Conservation (phyloP, 2,888 invertebrate genomes). For the Erebia aethiops region DNA sequence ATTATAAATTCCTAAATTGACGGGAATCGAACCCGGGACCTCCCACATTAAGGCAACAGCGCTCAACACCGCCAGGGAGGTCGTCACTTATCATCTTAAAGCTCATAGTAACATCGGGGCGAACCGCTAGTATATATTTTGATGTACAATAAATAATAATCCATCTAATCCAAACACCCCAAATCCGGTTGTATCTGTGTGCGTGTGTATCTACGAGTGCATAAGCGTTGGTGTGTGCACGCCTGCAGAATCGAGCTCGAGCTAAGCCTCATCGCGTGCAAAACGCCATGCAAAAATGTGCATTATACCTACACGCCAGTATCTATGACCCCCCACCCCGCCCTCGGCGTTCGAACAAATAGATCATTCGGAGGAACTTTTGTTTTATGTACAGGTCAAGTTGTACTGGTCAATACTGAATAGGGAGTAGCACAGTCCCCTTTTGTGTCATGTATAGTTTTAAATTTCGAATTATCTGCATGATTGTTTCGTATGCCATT, state of each 20-base stretch:
- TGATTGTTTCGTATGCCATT: conserved; percentile 39
- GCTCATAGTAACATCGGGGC: neutral
- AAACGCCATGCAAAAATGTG: conserved; percentile 79
- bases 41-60: no score
- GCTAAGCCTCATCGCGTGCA: conserved; percentile 69
- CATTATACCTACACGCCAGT: conserved; percentile 66
- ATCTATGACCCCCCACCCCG: conserved; percentile 61
- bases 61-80: no score
- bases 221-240: conserved; percentile 50
- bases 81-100: no score
- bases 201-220: conserved; percentile 36
- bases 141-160: neutral
- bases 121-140: neutral
- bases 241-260: conserved; percentile 69
- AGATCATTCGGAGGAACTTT: conserved; percentile 52
- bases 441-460: conserved; percentile 65
- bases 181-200: conserved; percentile 7
- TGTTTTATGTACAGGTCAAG: conserved; percentile 60
- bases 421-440: conserved; percentile 59
- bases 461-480: conserved; percentile 42
- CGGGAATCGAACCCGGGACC: no score
- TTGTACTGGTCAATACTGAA: conserved; percentile 55
- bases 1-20: no score
- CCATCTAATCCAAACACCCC: conserved; percentile 10
- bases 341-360: conserved; percentile 52